Conservation (phyloP, 2,888 invertebrate genomes). For the Phytoseiulus persimilis region DNA sequence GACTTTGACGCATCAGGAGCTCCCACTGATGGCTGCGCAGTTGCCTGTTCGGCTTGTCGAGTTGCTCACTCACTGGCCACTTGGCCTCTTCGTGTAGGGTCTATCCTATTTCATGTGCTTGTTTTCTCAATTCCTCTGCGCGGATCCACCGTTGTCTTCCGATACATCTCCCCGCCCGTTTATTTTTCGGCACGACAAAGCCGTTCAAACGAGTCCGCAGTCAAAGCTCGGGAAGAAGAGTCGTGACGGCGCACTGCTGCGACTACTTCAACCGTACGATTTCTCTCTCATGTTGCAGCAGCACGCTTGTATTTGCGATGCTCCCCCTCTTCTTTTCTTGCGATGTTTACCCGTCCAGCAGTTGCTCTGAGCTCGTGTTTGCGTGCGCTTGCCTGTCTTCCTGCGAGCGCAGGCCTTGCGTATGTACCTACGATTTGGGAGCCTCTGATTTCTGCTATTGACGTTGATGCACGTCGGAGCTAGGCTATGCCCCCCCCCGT, state of each 20-base stretch:
- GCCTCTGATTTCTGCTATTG: not conserved
- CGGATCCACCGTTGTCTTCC: not conserved
- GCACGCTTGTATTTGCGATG: not conserved
- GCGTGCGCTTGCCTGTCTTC: not conserved
- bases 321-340: not conserved
- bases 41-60: not conserved
- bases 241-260: not conserved
- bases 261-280: not conserved
- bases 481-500: not conserved
- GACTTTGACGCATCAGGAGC: not conserved
- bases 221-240: not conserved
- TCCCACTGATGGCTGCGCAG: not conserved
- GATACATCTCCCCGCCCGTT: not conserved
- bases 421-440: not conserved
- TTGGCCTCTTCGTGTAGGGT: not conserved
- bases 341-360: not conserved
- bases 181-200: not conserved
- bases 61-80: not conserved
- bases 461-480: not conserved
- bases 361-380: not conserved
- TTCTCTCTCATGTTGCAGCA: not conserved
- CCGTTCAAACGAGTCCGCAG: not conserved
- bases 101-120: not conserved
- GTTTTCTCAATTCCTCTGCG: not conserved
- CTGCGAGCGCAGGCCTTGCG: not conserved